Evolutionary conservation across 23 tunicate species (phyloP), one percentile per base, ranked within the genome.

Genomic region (Botrylloides violaceus): DNA sequence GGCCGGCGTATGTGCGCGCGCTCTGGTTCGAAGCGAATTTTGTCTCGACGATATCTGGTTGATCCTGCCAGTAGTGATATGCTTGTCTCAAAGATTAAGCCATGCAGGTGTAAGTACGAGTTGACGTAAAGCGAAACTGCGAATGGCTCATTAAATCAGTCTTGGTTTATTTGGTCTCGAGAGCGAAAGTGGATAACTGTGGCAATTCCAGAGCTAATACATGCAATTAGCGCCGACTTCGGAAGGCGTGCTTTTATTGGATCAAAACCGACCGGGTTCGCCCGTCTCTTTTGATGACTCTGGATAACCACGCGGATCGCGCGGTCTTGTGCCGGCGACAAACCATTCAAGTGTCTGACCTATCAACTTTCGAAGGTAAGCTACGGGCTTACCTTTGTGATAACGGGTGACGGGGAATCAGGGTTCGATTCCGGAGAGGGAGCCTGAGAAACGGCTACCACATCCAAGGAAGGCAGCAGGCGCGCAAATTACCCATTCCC

Each of bases 381-480:
- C 70, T 79, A 78, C 49, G 65, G 70, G 84, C 80, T 80, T 81
- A 81, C 80, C 73, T 66, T 38, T 66, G 59, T 76, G 24, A 30
- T 70, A 70, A 76, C 80, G 80, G 80, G 80, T 81, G 74, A 81
- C 80, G 74, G 80, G 65, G 80, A 81, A 81, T 81, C 74, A 75
- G 86, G 80, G 86, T 75, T 75, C 48, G 79, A 60, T 80, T 71
- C 83, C 83, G 78, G 84, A 79, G 55, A 75, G 80, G 80, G 85
- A 72, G 77, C 73, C 79, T 75, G 75, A 71, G 76, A 75, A 75
- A 75, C 85, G 80, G 85, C 85, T 81, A 80, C 81, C 85, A 81
- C 80, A 61, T 81, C 80, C 73, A 81, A 81, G 85, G 85, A 78
- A 81, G 85, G 85, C 80, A 81, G 80, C 85, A 81, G 81, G 85